Evolutionary conservation across 2,888 invertebrate genomes (phyloP).

Genomic region (Torymus texanus): DNA sequence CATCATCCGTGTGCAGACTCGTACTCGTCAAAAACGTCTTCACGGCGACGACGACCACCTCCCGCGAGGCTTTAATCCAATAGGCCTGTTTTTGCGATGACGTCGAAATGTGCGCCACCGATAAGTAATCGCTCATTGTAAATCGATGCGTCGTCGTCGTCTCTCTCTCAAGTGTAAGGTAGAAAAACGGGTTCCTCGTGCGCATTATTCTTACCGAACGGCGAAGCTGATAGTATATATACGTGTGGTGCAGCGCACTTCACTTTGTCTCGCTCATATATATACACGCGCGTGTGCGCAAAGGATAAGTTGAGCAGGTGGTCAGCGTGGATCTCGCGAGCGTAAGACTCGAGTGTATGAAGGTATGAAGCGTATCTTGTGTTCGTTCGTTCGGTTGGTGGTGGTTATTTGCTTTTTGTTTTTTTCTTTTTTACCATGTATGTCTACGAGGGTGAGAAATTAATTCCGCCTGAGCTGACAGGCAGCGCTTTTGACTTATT

Average conservation of each 20-base stretch:
- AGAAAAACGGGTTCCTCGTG: constrained; percentile 44
- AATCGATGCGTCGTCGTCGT: constrained; percentile 60
- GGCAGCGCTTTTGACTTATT: not conserved
- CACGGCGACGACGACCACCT: not conserved
- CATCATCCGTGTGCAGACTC: too few relatives aligned
- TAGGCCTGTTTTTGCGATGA: constrained; percentile 36
- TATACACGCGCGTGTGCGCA: not conserved
- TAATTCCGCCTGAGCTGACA: not conserved
- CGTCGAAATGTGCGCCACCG: constrained; percentile 18
- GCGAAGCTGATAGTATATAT: constrained; percentile 34
- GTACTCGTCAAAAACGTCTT: not conserved
- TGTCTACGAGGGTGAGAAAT: constrained; percentile 20
- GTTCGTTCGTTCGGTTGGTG: too few relatives aligned
- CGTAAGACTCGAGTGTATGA: too few relatives aligned
- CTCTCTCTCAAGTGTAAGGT: not conserved
- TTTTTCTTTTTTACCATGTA: too few relatives aligned
- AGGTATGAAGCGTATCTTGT: too few relatives aligned
- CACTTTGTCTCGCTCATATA: constrained; percentile 19
- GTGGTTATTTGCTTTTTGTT: too few relatives aligned
- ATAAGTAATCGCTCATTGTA: constrained; percentile 63
- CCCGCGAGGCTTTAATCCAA: constrained; percentile 19
- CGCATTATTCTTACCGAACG: constrained; percentile 18
- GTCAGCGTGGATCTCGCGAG: constrained; percentile 16
- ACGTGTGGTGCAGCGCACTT: not conserved
- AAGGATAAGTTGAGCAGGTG: constrained; percentile 43